These are phyloP conservation scores for Netelia virgata DNA, from an alignment of 2,888 invertebrate genomes.

Conservation along the genomic window DNA sequence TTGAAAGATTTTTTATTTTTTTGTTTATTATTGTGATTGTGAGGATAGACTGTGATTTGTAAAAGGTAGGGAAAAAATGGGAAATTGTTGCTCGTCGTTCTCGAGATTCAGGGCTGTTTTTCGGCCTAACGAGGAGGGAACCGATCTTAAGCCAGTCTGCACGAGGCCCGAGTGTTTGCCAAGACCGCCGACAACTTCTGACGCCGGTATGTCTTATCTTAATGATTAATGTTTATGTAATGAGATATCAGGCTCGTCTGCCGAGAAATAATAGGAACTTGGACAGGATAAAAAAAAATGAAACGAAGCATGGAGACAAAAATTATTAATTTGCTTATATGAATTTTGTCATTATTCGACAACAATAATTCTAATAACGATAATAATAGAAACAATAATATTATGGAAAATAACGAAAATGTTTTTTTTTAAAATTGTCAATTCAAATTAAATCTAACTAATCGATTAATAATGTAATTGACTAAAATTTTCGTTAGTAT, in stretches of 20 bases:
- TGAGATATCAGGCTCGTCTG: neutral
- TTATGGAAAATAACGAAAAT: too few relatives aligned
- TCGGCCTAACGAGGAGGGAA: constrained; percentile 72
- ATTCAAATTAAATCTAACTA: too few relatives aligned
- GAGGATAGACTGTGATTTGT: neutral
- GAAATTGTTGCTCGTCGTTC: constrained; percentile 79
- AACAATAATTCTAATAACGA: too few relatives aligned
- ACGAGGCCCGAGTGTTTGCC: constrained; percentile 80
- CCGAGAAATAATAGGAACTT: too few relatives aligned
- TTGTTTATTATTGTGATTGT: neutral
- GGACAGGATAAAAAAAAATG: neutral
- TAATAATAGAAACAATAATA: too few relatives aligned
- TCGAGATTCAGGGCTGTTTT: constrained; percentile 79
- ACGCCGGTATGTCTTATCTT: constrained; percentile 74
- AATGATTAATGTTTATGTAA: constrained; percentile 39
- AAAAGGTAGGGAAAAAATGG: constrained; percentile 74
- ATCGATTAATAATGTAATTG: too few relatives aligned
- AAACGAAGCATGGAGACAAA: neutral
- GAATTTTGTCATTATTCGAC: too few relatives aligned
- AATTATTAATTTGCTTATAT: too few relatives aligned
- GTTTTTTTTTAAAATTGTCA: too few relatives aligned
- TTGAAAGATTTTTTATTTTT: neutral
- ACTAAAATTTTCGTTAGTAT: too few relatives aligned
- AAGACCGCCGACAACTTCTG: constrained; percentile 76
- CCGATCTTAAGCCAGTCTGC: constrained; percentile 74